Base-by-base conservation (phyloP, 2,888 invertebrate genomes). In the Aleiodes leptofemur region DNA sequence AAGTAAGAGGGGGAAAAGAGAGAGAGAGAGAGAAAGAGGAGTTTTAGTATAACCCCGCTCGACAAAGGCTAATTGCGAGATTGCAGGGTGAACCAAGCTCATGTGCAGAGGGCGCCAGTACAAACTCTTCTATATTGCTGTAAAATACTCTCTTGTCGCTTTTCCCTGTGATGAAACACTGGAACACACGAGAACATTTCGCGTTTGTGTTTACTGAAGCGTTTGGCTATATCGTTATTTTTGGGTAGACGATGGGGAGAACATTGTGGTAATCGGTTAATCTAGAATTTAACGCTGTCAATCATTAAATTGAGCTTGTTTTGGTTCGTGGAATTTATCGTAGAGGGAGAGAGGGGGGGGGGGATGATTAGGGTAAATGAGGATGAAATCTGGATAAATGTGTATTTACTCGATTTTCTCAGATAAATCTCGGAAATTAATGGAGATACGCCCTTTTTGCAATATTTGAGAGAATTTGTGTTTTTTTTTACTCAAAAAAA, bases 41-140 rank as follows among this genome's bases (percentile, higher is more conserved):
- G 64, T 75, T 77, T 76, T 74, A 51, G 73, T 69, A 51, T 48
- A 71, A 56, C 66, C 38, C 2, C 23, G 23, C n/a, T 59, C 85
- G 85, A 87, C 88, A 88, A 88, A 89, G 88, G 88, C 87, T 89
- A 87, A 88, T 88, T 89, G 88, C 87, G 83, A 86, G 85, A 85
- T 43, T 85, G 85, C 83, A 31, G 83, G 81, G 81, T 79, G 83
- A 84, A 83, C 83, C 82, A 80, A 83, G 83, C 16, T 72, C 29
- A 51, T 51, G 73, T 29, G 56, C 48, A 64, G 48, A 64, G 64
- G 43, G 29, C 38, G 13, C 16, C 16, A 14, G 51, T 83, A 88
- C 88, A 87, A 86, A 85, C 86, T 71, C 55, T 71, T 66, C 85
- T 82, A 86, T 88, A 87, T 88, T 87, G 87, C 83, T 83, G 80